Percentiles rank a stretch among this genome's conserved stretches.
These are phyloP conservation scores for Rhynchophorus ferrugineus DNA, from an alignment of 1,140 invertebrate genomes.

Conservation along the genomic window DNA sequence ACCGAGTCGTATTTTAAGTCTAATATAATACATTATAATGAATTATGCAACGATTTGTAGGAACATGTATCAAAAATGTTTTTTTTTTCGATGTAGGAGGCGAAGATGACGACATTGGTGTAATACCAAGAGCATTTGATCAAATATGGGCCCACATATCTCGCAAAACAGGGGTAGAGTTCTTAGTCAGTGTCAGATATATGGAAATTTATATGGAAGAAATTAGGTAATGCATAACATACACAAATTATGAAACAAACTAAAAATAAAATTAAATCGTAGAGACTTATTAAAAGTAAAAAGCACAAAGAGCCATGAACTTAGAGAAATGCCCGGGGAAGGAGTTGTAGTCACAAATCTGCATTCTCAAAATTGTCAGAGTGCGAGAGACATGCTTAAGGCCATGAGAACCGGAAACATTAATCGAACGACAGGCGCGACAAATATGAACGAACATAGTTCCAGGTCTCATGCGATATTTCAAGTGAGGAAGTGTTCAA, in stretches of 20 bases:
- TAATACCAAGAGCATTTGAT: conserved; percentile 92
- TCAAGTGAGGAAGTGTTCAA: conserved; percentile 43
- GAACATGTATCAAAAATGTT: too few relatives aligned
- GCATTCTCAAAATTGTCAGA: conserved; percentile 84
- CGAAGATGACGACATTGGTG: conserved; percentile 51
- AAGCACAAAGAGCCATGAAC: conserved; percentile 58
- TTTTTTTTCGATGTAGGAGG: too few relatives aligned
- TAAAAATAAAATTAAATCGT: too few relatives aligned
- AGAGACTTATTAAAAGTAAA: conserved; percentile 86
- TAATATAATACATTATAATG: too few relatives aligned
- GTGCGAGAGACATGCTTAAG: conserved; percentile 80
- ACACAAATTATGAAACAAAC: neutral
- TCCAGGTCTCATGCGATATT: conserved; percentile 98
- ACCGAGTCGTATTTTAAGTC: too few relatives aligned
- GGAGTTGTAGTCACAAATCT: conserved; percentile 93
- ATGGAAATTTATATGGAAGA: conserved; percentile 94
- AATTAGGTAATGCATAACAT: conserved; percentile 42
- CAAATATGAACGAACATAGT: conserved; percentile 99
- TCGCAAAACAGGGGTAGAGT: conserved; percentile 79
- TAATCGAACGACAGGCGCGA: conserved; percentile 84
- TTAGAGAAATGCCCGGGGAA: conserved; percentile 60
- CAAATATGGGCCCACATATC: conserved; percentile 92
- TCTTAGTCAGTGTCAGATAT: conserved; percentile 86
- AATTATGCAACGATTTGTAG: too few relatives aligned
- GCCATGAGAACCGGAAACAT: conserved; percentile 85